phyloP scores from a whole-genome alignment of 2,113 vertebrate genomes.

The Genyomyrus donnyi region DNA sequence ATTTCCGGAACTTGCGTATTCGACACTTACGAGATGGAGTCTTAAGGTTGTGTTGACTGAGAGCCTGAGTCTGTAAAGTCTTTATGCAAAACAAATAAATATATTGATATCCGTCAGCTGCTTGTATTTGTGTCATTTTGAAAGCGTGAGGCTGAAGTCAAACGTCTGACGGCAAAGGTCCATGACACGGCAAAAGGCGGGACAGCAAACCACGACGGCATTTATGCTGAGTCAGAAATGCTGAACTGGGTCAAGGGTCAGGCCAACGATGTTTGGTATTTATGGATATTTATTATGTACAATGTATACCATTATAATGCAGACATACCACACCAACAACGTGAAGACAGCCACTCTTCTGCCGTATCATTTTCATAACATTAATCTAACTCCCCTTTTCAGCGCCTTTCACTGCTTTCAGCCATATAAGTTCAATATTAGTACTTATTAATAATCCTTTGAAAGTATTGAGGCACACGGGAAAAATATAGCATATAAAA shows the following conservation, averaged over 20 bases:
- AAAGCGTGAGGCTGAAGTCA: background rate
- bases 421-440: background rate
- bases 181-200: background rate
- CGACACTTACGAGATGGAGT: slow-evolving; percentile 19
- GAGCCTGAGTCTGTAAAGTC: slow-evolving; percentile 55
- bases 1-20: background rate
- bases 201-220: background rate
- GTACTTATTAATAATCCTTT: slow-evolving; percentile 48
- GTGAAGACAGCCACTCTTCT: slow-evolving; percentile 31
- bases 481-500: slow-evolving; percentile 6
- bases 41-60: slow-evolving; percentile 61
- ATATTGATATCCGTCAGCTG: background rate
- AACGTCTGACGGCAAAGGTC: background rate
- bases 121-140: background rate
- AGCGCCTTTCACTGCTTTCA: background rate
- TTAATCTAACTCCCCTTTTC: background rate
- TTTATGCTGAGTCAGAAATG: background rate
- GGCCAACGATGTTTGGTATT: background rate
- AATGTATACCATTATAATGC: slow-evolving; percentile 50
- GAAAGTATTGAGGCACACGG: slow-evolving; percentile 61
- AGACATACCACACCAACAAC: slow-evolving; percentile 50
- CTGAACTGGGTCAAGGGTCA: background rate
- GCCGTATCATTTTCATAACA: background rate
- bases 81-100: slow-evolving; percentile 39
- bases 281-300: slow-evolving; percentile 52